Evolutionary conservation across 2,888 invertebrate species (phyloP).

Genomic region (Eupithecia dodoneata): DNA sequence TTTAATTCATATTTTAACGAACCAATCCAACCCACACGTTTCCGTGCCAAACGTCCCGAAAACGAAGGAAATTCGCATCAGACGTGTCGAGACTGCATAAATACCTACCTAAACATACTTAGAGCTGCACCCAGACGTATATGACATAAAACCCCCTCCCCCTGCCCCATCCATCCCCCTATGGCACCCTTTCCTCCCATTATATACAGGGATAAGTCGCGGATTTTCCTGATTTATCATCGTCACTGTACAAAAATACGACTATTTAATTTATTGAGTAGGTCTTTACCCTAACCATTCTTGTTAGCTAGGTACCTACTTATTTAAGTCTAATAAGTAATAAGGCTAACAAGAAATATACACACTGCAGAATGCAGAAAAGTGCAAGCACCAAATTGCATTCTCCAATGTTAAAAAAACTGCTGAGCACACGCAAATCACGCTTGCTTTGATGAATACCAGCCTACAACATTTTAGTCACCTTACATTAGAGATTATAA

Average conservation of each 20-base stretch:
- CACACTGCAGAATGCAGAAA: neutral
- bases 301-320: neutral
- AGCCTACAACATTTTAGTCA: neutral
- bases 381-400: neutral
- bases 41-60: slow-evolving; percentile 49
- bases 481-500: neutral
- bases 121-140: slow-evolving; percentile 77
- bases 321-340: neutral
- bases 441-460: neutral
- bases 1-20: slow-evolving; percentile 16
- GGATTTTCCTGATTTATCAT: neutral
- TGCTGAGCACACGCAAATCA: neutral
- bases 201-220: neutral
- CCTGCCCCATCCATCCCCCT: slow-evolving; percentile 50
- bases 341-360: neutral
- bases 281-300: neutral
- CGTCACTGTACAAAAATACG: neutral
- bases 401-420: neutral
- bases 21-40: slow-evolving; percentile 46
- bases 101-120: slow-evolving; percentile 53
- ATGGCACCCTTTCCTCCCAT: slow-evolving; percentile 48
- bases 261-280: neutral
- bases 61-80: slow-evolving; percentile 68
- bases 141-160: slow-evolving; percentile 42
- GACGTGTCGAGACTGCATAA: slow-evolving; percentile 53